Evolutionary conservation across 1,140 invertebrate species (phyloP).

Genomic region (Oncopodura yosiiana): DNA sequence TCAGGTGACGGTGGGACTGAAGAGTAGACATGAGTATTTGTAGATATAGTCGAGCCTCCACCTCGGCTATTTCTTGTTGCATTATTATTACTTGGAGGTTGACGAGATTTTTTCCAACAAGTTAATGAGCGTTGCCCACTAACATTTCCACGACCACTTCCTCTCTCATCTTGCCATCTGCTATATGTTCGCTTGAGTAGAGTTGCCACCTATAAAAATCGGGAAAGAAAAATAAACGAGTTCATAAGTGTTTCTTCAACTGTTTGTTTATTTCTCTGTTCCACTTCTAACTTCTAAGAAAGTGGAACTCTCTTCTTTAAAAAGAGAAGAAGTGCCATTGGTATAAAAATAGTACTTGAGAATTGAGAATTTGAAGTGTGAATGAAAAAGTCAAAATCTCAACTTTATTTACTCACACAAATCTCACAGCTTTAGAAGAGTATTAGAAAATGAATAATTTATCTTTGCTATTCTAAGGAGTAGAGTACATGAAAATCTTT

Average conservation of each 20-base stretch:
- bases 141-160: not conserved
- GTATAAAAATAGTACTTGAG: not conserved
- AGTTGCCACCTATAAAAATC: slow-evolving; percentile 29
- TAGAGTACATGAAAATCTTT: not conserved
- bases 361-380: slow-evolving; percentile 3
- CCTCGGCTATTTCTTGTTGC: slow-evolving; percentile 23
- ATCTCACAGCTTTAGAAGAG: not conserved
- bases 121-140: not conserved
- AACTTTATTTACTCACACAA: not conserved
- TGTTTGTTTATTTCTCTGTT: slow-evolving; percentile 7
- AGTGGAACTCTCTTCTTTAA: not conserved
- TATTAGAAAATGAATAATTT: not conserved
- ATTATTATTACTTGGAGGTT: no score
- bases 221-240: not conserved
- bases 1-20: slow-evolving; percentile 33
- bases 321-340: not conserved
- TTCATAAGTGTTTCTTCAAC: not conserved
- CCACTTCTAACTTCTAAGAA: not conserved
- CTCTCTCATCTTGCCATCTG: slow-evolving; percentile 29
- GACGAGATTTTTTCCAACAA: not conserved
- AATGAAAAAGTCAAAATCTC: not conserved
- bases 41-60: slow-evolving; percentile 28
- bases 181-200: slow-evolving; percentile 34
- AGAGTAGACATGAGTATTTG: slow-evolving; percentile 27
- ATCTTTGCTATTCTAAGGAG: not conserved